A percentile compares a stretch with the other conserved stretches of the same genome.
Conservation (phyloP, 2,888 invertebrate species). For the Odontothrips loti region DNA sequence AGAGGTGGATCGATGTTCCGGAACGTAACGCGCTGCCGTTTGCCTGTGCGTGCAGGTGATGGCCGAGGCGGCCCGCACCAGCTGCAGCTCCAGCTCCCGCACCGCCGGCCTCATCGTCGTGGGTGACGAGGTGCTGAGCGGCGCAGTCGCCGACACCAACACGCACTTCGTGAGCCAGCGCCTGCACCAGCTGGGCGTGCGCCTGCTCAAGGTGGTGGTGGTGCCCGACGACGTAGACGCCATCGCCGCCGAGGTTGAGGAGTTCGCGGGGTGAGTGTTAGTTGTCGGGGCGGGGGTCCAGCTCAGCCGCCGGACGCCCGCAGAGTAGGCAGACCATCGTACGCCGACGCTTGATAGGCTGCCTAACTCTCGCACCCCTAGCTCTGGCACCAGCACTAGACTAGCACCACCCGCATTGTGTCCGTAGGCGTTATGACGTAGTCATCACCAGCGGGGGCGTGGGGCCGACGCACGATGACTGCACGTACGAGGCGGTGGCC, state of each 20-base stretch:
- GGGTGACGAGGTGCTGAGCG: constrained; percentile 65
- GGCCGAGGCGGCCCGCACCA: background rate
- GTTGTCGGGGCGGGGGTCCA: background rate
- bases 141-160: constrained; percentile 59
- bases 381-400: background rate
- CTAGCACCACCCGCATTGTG: constrained; percentile 38
- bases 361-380: background rate
- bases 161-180: constrained; percentile 53
- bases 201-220: constrained; percentile 55
- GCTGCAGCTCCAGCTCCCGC: constrained; percentile 33
- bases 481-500: constrained; percentile 59
- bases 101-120: constrained; percentile 51
- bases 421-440: constrained; percentile 46
- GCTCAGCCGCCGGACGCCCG: background rate
- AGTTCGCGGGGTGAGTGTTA: constrained; percentile 50
- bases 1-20: no score
- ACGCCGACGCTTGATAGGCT: background rate
- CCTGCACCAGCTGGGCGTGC: constrained; percentile 52
- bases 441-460: constrained; percentile 63
- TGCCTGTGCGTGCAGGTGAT: no score
- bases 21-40: no score
- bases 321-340: background rate
- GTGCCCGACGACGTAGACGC: constrained; percentile 61
- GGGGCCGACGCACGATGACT: constrained; percentile 66
- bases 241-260: constrained; percentile 60